Evolutionary conservation across 2,113 vertebrate species (phyloP).

Genomic region (Leptocoma aspasia): DNA sequence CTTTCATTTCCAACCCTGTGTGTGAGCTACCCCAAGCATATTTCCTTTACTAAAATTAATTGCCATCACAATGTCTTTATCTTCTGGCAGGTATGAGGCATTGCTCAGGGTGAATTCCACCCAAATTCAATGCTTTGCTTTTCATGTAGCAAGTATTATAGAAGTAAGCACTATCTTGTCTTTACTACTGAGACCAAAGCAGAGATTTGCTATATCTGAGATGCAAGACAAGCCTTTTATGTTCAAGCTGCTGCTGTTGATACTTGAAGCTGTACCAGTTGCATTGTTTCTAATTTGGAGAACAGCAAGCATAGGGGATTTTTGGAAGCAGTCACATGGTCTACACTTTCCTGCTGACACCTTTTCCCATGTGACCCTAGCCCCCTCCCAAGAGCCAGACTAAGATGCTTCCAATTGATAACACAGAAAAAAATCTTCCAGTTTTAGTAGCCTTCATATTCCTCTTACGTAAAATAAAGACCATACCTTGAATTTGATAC

Average conservation of each 20-base stretch:
- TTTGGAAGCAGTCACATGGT: neutral
- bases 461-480: neutral
- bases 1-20: neutral
- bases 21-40: neutral
- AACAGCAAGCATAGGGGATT: neutral
- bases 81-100: neutral
- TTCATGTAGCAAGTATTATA: neutral
- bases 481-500: neutral
- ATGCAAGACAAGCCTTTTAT: neutral
- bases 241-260: neutral
- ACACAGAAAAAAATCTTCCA: neutral
- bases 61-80: neutral
- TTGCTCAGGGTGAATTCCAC: neutral
- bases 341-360: neutral
- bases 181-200: neutral
- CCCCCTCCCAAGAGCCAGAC: neutral
- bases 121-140: neutral
- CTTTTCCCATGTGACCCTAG: neutral
- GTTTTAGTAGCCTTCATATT: neutral
- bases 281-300: slow-evolving; percentile 5
- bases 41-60: neutral
- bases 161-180: neutral
- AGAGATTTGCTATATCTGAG: neutral
- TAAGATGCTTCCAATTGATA: neutral
- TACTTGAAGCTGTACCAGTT: neutral